Percentiles rank a stretch among this genome's conserved stretches.
Conservation (phyloP, 1,140 invertebrate species). For the roundworm (Caenorhabditis elegans) region WBcel235 BX284606.5:4811501-4812000, state of each 20-base stretch:
- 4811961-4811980: background rate
- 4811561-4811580: background rate
- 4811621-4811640: background rate
- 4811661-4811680: background rate
- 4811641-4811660: conserved; percentile 1
- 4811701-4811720: conserved; percentile 13
- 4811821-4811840: background rate
- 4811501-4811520: conserved; percentile 48
- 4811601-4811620: background rate
- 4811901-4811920: background rate
- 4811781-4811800: too few relatives aligned
- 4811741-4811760: background rate
- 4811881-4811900: background rate
- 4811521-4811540: conserved; percentile 39
- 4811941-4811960: background rate
- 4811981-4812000: background rate
- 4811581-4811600: background rate
- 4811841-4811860: conserved; percentile 16
- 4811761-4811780: background rate
- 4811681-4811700: conserved; percentile 21
- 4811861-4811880: background rate
- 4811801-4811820: background rate
- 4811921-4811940: background rate
- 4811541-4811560: background rate
- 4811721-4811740: conserved; percentile 17